These are phyloP conservation scores for Myiozetetes cayanensis DNA, from an alignment of 2,113 vertebrate species.

Conservation along the genomic window DNA sequence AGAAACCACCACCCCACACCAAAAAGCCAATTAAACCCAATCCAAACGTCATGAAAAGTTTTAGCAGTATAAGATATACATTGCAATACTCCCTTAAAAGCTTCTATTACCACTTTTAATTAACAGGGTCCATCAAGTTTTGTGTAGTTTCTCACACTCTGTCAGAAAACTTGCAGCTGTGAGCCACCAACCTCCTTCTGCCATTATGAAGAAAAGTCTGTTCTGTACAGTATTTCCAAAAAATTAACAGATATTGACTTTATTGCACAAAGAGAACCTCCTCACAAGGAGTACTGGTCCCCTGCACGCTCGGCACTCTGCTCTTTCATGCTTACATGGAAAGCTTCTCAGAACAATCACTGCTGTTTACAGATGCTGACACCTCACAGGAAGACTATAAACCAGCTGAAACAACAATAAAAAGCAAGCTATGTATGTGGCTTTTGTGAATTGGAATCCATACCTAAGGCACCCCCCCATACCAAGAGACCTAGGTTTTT, in stretches of 20 bases:
- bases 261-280: background rate
- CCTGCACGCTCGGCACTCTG: fast-evolving
- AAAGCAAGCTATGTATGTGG: background rate
- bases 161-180: background rate
- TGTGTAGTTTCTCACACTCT: background rate
- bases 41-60: background rate
- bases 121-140: background rate
- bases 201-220: background rate
- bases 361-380: background rate
- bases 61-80: background rate
- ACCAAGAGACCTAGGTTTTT: background rate
- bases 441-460: background rate
- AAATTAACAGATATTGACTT: background rate
- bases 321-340: background rate
- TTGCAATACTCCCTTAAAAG: background rate
- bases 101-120: background rate
- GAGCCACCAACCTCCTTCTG: background rate
- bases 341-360: background rate
- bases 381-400: background rate
- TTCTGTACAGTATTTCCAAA: background rate
- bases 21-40: background rate
- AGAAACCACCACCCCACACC: too few species aligned
- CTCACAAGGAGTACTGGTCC: background rate
- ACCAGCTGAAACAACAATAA: background rate
- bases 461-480: background rate